phyloP scores from a whole-genome alignment of 2,797 vertebrate genomes.

The Mionectes olivaceus region DNA sequence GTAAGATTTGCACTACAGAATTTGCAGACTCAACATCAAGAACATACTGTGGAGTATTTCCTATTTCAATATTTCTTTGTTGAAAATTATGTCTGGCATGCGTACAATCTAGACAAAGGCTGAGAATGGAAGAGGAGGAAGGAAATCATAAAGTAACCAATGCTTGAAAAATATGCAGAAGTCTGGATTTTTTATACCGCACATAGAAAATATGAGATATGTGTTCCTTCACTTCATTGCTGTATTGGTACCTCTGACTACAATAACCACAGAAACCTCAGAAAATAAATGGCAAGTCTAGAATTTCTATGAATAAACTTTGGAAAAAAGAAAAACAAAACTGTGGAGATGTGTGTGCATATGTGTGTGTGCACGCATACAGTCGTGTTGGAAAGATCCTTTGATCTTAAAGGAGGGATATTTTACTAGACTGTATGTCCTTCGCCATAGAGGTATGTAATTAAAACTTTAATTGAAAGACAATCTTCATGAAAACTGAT shows the following conservation, averaged over 20 bases:
- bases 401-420: neutral
- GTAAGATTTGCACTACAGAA: neutral
- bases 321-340: rapidly evolving
- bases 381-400: neutral
- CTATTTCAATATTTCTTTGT: conserved; percentile 17
- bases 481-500: neutral
- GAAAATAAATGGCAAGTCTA: conserved; percentile 29
- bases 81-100: conserved; percentile 50
- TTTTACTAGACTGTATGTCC: neutral
- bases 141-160: conserved; percentile 45
- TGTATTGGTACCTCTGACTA: neutral
- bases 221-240: conserved; percentile 8
- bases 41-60: conserved; percentile 14
- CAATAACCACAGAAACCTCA: conserved; percentile 40
- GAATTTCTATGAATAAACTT: conserved; percentile 2
- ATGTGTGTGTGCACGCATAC: rapidly evolving
- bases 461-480: conserved; percentile 8
- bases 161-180: conserved; percentile 44
- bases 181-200: conserved; percentile 1
- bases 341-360: neutral
- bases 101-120: conserved; percentile 23
- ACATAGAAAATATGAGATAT: neutral
- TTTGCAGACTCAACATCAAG: conserved; percentile 25
- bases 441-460: neutral
- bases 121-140: conserved; percentile 14